Evolutionary conservation across 1,140 invertebrate species (phyloP).

Genomic region (Microplitis mediator): DNA sequence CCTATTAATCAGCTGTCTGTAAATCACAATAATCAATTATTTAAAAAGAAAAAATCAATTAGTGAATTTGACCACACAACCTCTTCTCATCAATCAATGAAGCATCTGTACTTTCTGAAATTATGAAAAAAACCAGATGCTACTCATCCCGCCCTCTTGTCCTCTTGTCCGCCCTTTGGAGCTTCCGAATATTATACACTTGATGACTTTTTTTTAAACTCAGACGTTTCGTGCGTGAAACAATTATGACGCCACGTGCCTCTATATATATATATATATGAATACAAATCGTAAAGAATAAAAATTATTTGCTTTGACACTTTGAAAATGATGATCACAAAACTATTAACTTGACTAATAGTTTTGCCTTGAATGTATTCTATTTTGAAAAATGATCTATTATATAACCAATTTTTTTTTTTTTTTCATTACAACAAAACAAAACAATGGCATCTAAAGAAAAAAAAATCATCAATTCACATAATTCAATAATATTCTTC

Average conservation of each 20-base stretch:
- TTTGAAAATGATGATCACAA: background rate
- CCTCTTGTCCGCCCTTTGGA: background rate
- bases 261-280: background rate
- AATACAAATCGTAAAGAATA: background rate
- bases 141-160: background rate
- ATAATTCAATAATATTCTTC: too few relatives aligned
- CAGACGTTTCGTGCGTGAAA: background rate
- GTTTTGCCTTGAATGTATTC: background rate
- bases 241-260: conserved; percentile 6
- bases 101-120: background rate
- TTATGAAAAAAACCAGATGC: background rate
- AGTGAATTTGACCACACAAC: background rate
- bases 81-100: background rate
- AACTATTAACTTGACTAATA: conserved; percentile 5
- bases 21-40: too few relatives aligned
- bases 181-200: background rate
- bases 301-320: background rate
- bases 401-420: too few relatives aligned
- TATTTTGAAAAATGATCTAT: background rate
- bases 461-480: too few relatives aligned
- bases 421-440: too few relatives aligned
- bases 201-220: background rate
- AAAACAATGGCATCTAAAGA: too few relatives aligned
- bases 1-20: too few relatives aligned
- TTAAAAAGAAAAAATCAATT: too few relatives aligned